Base-by-base conservation (phyloP, 2,797 vertebrate species). In the Moxostoma hubbsi region DNA sequence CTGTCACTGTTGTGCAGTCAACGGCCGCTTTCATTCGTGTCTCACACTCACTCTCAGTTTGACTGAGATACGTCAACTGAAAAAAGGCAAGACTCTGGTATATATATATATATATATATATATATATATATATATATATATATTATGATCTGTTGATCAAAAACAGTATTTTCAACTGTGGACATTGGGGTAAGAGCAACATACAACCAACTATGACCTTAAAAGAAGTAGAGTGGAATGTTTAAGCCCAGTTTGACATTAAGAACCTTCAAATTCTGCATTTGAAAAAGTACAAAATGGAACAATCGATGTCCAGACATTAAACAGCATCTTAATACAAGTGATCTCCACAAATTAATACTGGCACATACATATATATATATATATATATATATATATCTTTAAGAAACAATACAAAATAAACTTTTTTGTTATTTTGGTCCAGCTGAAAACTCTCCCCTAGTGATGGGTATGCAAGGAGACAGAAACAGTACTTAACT, bases 11-110 rank as follows among this genome's bases (percentile, higher is more conserved):
- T 93, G 88, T 89, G 88, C 88, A 91, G 90, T 87, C 86, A 95
- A 95, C 93, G 90, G 92, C 85, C 91, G 89, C 91, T 94, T 95
- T 94, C 92, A 87, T 90, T 90, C 83, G 88, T 53, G 85, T 82
- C 86, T 90, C 74, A 88, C 85, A 89, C 86, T 85, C 87, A 50
- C 83, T 94, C 80, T 87, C 78, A 87, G 74, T 90, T 91, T 94
- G 93, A 94, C 89, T 93, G 85, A 90, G 86, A 79, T 79, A 58
- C 59, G 58, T 83, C 84, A 75, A 84, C 73, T 75, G 65, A 79
- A 75, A 71, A 81, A 73, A 77, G 82, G 77, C 53, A 71, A 88
- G 82, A 83, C 79, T 82, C 85, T 86, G 86, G 87, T 81, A 81
- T 85, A 86, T 36, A 36, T 87, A 24, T 24, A 24, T 36, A 36